A percentile compares a stretch with the other conserved stretches of the same genome.
These are phyloP conservation scores for Heterotilapia buettikoferi DNA, from an alignment of 2,113 vertebrate species.

Conservation along the genomic window DNA sequence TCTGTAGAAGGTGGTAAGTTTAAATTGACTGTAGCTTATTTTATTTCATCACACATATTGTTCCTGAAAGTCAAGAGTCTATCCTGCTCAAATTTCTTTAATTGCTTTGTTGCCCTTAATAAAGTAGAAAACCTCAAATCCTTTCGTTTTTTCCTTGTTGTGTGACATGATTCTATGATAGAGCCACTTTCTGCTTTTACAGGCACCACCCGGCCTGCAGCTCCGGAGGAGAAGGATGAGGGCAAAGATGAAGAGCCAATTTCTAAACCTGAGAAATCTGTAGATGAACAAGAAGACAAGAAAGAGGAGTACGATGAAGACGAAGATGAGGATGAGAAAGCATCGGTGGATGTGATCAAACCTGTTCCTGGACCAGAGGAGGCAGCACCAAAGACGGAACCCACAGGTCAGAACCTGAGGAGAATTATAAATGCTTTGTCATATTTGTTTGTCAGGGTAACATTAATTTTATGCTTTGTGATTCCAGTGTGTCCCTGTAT, in stretches of 20 bases:
- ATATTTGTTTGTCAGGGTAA: neutral
- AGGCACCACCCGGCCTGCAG: neutral
- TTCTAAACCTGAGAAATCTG: neutral
- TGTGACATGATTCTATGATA: neutral
- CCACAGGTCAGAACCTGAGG: conserved; percentile 20
- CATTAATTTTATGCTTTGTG: neutral
- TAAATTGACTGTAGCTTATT: neutral
- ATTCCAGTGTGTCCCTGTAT: conserved; percentile 55
- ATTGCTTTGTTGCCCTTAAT: neutral
- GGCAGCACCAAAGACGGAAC: neutral
- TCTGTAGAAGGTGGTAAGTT: neutral
- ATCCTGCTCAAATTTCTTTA: neutral
- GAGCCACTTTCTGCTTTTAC: neutral
- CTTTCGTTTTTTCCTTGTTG: neutral
- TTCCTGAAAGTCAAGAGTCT: neutral
- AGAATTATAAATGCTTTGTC: too few species aligned
- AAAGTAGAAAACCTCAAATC: neutral
- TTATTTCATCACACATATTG: neutral
- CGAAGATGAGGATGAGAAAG: conserved; percentile 8
- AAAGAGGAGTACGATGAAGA: conserved; percentile 40
- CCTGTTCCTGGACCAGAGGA: conserved; percentile 28
- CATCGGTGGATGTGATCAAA: conserved; percentile 37
- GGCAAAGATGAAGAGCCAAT: neutral
- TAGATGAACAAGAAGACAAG: conserved; percentile 8
- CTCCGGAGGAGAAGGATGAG: neutral